A percentile compares a stretch with the other conserved stretches of the same genome.
These are phyloP conservation scores for Cantharis flavilabris DNA, from an alignment of 2,888 invertebrate species.

Conservation along the genomic window DNA sequence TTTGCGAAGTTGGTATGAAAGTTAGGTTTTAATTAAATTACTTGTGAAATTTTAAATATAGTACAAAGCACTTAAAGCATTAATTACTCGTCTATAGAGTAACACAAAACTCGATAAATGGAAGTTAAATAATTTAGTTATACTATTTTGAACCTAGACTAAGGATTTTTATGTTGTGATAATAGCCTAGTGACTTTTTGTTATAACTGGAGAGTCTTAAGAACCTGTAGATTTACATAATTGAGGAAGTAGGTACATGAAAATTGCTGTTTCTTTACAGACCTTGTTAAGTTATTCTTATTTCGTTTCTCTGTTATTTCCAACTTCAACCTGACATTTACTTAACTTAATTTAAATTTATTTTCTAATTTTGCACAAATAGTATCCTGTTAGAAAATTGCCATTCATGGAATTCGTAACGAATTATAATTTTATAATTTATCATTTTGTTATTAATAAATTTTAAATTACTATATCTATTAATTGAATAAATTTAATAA, in stretches of 20 bases:
- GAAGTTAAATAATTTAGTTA: neutral
- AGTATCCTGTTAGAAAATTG: neutral
- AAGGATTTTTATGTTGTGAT: neutral
- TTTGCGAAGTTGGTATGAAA: neutral
- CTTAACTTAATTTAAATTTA: conserved; percentile 48
- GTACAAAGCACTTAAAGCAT: neutral
- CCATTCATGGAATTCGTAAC: neutral
- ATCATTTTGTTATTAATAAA: neutral
- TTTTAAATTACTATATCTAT: neutral
- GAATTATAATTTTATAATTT: neutral
- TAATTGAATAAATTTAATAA: neutral
- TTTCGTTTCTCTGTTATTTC: conserved; percentile 48
- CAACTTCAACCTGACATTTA: conserved; percentile 48
- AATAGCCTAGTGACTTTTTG: conserved; percentile 11
- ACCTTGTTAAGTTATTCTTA: conserved; percentile 48
- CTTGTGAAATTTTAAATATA: neutral
- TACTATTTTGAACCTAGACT: neutral
- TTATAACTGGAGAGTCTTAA: conserved; percentile 30
- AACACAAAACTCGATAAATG: neutral
- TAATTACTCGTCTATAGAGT: neutral
- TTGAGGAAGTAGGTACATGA: conserved; percentile 48
- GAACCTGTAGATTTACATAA: conserved; percentile 49
- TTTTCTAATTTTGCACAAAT: neutral
- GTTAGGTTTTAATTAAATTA: neutral
- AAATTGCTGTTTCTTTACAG: conserved; percentile 49